These are phyloP conservation scores for Gymnocypris eckloni DNA, from an alignment of 2,797 vertebrate species.

Conservation along the genomic window DNA sequence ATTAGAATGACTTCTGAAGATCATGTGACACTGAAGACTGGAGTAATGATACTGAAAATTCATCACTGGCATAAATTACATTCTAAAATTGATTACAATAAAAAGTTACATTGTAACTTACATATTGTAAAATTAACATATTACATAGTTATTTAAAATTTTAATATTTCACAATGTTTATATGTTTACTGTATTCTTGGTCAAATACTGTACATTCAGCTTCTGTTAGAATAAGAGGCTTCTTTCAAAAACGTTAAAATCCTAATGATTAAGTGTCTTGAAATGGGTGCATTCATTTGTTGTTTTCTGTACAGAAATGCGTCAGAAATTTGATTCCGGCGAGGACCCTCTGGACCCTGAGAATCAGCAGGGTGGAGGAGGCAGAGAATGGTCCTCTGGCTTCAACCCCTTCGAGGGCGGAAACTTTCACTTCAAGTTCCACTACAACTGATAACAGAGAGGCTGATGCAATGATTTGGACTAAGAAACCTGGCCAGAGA, in stretches of 20 bases:
- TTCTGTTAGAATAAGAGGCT: not conserved
- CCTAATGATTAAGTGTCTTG: too few relatives aligned
- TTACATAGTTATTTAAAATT: not conserved
- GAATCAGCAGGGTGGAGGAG: conserved; percentile 81
- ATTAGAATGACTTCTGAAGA: too few relatives aligned
- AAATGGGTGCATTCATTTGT: not conserved
- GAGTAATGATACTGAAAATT: not conserved
- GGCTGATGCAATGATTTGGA: conserved; percentile 45
- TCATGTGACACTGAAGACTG: too few relatives aligned
- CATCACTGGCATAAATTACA: not conserved
- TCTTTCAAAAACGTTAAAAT: not conserved
- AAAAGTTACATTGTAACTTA: too few relatives aligned
- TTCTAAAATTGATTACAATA: not conserved
- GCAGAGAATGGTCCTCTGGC: conserved; percentile 83
- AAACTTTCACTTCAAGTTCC: conserved; percentile 87
- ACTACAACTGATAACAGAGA: conserved; percentile 76
- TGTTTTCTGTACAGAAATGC: conserved; percentile 77
- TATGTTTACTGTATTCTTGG: not conserved
- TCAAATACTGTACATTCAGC: not conserved
- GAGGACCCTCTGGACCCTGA: conserved; percentile 88
- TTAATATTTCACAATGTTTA: not conserved
- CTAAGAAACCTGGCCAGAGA: conserved; percentile 11
- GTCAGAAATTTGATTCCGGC: conserved; percentile 85
- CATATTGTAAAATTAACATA: too few relatives aligned
- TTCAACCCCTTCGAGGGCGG: conserved; percentile 87